A percentile compares a stretch with the other conserved stretches of the same genome.
phyloP scores from a whole-genome alignment of 1,140 invertebrate genomes.

The Psilanteris sp. region DNA sequence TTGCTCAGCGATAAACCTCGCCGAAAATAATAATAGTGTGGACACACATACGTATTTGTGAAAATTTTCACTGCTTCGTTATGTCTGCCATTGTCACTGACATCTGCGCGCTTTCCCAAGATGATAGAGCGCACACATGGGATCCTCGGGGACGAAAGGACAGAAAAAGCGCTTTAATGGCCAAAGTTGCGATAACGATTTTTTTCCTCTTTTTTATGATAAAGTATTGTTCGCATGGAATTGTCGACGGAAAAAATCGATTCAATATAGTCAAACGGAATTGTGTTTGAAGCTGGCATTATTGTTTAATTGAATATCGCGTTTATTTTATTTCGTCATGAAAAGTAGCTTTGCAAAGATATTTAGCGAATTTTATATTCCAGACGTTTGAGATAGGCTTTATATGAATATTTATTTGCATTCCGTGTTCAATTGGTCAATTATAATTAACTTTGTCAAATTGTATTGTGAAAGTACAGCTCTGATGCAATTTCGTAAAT shows the following conservation, averaged over 20 bases:
- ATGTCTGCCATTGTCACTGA: slow-evolving; percentile 58
- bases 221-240: slow-evolving; percentile 42
- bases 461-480: no score
- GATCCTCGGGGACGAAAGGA: slow-evolving; percentile 48
- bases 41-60: slow-evolving; percentile 25
- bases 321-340: neutral
- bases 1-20: slow-evolving; percentile 50
- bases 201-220: slow-evolving; percentile 41
- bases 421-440: no score
- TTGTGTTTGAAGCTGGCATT: neutral
- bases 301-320: slow-evolving; percentile 12
- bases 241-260: slow-evolving; percentile 34
- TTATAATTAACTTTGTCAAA: no score
- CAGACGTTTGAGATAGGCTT: no score
- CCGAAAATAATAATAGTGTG: slow-evolving; percentile 50
- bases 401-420: no score
- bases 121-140: slow-evolving; percentile 61
- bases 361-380: no score
- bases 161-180: slow-evolving; percentile 62
- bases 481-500: no score
- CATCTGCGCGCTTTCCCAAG: slow-evolving; percentile 61
- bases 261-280: slow-evolving; percentile 27
- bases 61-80: slow-evolving; percentile 55
- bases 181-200: slow-evolving; percentile 59
- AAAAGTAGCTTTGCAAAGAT: no score